Evolutionary conservation across 2,113 vertebrate genomes (phyloP).

Genomic region (Lagopus leucura): DNA sequence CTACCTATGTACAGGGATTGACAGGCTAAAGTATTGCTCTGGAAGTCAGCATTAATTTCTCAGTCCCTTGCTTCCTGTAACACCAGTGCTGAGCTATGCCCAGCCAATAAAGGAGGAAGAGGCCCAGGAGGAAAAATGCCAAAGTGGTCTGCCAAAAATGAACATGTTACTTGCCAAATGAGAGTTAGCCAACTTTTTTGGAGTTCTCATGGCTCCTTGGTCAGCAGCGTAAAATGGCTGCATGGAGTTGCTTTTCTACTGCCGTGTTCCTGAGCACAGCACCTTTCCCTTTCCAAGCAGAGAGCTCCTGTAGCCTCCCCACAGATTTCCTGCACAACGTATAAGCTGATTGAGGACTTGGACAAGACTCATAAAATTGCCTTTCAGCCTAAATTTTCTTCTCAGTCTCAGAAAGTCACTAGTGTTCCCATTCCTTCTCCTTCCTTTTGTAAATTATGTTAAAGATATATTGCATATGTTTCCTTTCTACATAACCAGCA

Average conservation of each 20-base stretch:
- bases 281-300: neutral
- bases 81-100: neutral
- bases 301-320: neutral
- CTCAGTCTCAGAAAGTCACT: neutral
- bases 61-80: neutral
- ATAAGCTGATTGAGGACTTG: neutral
- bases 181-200: neutral
- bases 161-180: neutral
- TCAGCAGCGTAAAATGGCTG: neutral
- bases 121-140: neutral
- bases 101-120: neutral
- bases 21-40: neutral
- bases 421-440: neutral
- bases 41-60: neutral
- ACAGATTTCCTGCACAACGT: too few relatives aligned
- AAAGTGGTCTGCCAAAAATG: neutral
- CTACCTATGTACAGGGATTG: neutral
- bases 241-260: neutral
- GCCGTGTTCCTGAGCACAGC: neutral
- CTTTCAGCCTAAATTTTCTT: neutral
- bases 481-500: neutral
- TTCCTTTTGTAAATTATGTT: neutral
- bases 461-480: neutral
- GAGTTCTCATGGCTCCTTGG: fast-evolving
- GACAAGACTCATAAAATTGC: neutral